Evolutionary conservation across 2,888 invertebrate species (phyloP).

Genomic region (Rhagophthalmus giganteus): DNA sequence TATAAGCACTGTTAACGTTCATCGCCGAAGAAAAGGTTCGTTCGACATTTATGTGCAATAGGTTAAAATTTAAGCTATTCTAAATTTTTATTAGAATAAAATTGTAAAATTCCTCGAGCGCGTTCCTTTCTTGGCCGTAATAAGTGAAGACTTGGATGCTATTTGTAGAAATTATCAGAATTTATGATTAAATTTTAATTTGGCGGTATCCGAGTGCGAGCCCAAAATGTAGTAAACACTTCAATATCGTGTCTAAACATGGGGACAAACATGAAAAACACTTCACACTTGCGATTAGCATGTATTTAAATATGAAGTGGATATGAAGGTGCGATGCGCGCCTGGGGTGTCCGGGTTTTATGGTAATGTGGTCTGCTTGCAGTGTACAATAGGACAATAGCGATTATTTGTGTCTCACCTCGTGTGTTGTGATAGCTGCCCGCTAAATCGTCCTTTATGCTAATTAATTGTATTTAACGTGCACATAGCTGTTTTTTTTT

Average conservation of each 20-base stretch:
- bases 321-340: slow-evolving; percentile 30
- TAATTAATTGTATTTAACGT: slow-evolving; percentile 30
- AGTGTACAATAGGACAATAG: slow-evolving; percentile 31
- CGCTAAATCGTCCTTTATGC: slow-evolving; percentile 36
- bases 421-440: slow-evolving; percentile 36
- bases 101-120: too few species aligned
- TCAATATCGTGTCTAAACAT: slow-evolving; percentile 22
- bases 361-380: slow-evolving; percentile 28
- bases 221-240: slow-evolving; percentile 16
- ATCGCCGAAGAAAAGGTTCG: too few species aligned
- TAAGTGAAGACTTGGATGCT: too few species aligned
- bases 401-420: slow-evolving; percentile 37
- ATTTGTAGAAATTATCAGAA: too few species aligned
- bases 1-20: too few species aligned
- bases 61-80: too few species aligned
- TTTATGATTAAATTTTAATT: too few species aligned
- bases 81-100: too few species aligned
- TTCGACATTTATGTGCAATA: too few species aligned
- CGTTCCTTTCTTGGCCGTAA: too few species aligned
- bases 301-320: slow-evolving; percentile 35
- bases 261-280: slow-evolving; percentile 28
- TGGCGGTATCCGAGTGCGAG: too few species aligned
- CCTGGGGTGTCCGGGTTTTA: slow-evolving; percentile 30
- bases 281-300: slow-evolving; percentile 37
- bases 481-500: too few species aligned